Percentiles rank a stretch among this genome's conserved stretches.
Conservation (phyloP, 2,888 invertebrate species). For the Apamea sordens region DNA sequence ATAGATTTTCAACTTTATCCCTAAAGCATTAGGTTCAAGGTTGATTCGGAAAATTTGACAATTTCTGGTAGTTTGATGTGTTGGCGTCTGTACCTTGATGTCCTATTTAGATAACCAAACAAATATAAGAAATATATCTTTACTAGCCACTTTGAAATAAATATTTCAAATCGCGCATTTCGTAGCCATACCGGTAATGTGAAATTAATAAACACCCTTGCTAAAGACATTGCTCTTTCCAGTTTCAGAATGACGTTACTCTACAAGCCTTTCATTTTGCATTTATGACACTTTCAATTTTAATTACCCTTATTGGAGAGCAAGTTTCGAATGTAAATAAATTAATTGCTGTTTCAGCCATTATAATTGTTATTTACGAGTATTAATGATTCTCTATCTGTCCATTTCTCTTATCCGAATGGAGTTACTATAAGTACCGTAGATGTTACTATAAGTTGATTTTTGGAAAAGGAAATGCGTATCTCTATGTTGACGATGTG, state of each 20-base stretch:
- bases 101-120: not conserved
- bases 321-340: not conserved
- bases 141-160: not conserved
- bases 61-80: too few relatives aligned
- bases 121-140: not conserved
- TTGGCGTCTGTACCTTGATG: not conserved
- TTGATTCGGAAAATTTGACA: too few relatives aligned
- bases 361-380: not conserved
- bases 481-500: not conserved
- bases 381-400: not conserved
- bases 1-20: too few relatives aligned
- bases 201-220: slow-evolving; percentile 54
- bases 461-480: not conserved
- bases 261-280: slow-evolving; percentile 28
- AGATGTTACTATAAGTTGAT: not conserved
- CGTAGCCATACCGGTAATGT: slow-evolving; percentile 31
- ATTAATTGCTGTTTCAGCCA: not conserved
- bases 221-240: slow-evolving; percentile 45
- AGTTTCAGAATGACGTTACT: slow-evolving; percentile 24
- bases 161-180: slow-evolving; percentile 21
- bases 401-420: not conserved
- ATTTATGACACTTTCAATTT: slow-evolving; percentile 19
- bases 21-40: too few relatives aligned
- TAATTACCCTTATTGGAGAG: not conserved
- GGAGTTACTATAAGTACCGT: not conserved